phyloP scores from a whole-genome alignment of 2,888 invertebrate species.

The Machimus rusticus region DNA sequence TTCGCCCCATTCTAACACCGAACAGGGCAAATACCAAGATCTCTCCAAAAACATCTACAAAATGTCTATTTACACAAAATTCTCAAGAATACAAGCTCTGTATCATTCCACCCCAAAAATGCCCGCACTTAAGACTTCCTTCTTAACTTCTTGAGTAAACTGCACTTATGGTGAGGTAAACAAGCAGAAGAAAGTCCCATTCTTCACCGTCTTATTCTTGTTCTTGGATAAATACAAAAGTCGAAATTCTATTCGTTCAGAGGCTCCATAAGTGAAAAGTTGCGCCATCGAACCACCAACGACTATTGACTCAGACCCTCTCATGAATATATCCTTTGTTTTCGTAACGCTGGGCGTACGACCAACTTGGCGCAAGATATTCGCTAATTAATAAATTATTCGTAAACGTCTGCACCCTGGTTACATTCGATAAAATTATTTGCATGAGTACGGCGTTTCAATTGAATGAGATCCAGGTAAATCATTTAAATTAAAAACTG shows the following conservation, averaged over 20 bases:
- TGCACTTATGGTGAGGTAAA: constrained; percentile 50
- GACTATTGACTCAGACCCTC: background rate
- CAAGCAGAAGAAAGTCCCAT: constrained; percentile 46
- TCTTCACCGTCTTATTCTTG: constrained; percentile 21
- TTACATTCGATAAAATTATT: background rate
- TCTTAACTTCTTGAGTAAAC: constrained; percentile 50
- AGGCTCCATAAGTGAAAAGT: constrained; percentile 36
- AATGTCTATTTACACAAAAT: constrained; percentile 5
- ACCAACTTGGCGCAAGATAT: background rate
- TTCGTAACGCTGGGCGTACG: background rate
- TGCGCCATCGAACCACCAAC: background rate
- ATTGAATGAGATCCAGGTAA: background rate
- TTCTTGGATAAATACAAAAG: constrained; percentile 26
- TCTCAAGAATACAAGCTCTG: background rate
- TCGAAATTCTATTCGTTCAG: constrained; percentile 11
- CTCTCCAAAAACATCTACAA: background rate
- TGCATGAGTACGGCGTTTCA: background rate
- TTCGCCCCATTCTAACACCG: background rate
- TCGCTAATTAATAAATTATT: constrained; percentile 27
- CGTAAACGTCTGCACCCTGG: background rate
- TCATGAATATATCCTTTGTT: background rate
- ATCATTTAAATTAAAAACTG: background rate
- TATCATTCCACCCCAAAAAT: background rate
- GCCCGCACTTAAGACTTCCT: background rate
- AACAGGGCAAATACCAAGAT: background rate